Conservation (phyloP, 2,113 vertebrate genomes). For the Mastomys natalensis region DNA sequence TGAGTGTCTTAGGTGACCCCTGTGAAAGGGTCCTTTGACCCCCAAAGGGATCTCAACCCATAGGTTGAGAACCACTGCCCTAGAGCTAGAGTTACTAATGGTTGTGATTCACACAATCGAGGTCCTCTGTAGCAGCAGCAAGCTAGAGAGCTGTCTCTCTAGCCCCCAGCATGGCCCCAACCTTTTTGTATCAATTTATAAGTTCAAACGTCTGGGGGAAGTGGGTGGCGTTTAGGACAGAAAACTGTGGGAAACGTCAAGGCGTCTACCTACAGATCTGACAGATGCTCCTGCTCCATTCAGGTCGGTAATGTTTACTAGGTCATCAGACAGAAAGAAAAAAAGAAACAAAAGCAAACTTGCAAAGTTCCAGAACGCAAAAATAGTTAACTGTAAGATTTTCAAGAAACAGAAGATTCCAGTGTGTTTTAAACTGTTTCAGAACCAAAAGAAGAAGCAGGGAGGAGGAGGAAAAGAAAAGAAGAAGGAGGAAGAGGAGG, state of each 20-base stretch:
- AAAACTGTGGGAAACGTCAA: not conserved
- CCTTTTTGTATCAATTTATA: conserved; percentile 19
- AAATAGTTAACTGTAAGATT: too few relatives aligned
- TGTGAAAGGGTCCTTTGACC: not conserved
- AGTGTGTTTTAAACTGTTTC: too few relatives aligned
- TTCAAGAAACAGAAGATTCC: too few relatives aligned
- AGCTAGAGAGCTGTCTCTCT: not conserved
- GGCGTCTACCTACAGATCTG: not conserved
- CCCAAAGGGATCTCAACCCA: not conserved
- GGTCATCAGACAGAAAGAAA: conserved; percentile 17
- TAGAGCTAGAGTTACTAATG: not conserved
- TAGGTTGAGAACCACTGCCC: not conserved
- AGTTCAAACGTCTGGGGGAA: not conserved
- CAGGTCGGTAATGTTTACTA: not conserved
- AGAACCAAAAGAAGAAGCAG: too few relatives aligned
- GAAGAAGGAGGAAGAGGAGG: not conserved
- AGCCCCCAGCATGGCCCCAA: not conserved
- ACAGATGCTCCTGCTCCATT: not conserved
- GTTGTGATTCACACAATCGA: not conserved
- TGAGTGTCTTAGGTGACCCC: not conserved
- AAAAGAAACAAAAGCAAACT: too few relatives aligned
- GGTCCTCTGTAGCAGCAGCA: not conserved
- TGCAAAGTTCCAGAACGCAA: too few relatives aligned
- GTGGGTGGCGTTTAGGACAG: conserved; percentile 26
- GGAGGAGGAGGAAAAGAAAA: too few relatives aligned